Base-by-base conservation (phyloP, 2,113 vertebrate species). In the Chascanopsetta lugubris region DNA sequence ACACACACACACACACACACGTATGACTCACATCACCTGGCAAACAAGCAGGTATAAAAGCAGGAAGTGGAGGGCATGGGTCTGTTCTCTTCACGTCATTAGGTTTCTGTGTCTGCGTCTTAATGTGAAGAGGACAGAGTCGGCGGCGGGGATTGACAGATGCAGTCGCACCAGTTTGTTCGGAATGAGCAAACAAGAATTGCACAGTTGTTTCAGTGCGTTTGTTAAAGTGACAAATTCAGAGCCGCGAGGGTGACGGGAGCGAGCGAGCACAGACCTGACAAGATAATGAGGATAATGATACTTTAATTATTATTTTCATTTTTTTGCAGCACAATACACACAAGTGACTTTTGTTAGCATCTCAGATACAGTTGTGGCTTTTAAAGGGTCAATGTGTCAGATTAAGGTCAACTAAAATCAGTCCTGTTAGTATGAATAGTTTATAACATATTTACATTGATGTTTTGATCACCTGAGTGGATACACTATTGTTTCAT, bases 101-200 rank as follows among this genome's bases (percentile, higher is more conserved):
- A 9, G 9, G 6, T 24, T 5, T 67, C 36, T 26, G 1, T 46
- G 30, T 43, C 45, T 57, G 1, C 1, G 34, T 58, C 13, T 71
- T 13, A 55, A 45, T 17, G 6, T 53, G 54, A 43, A 60, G 48
- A 51, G 32, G 45, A 46, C 18, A 4, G 43, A 72, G 10, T n/a
- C n/a, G 4, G 1, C 20, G 26, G 20, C 29, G 5, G 12, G 20
- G 26, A 30, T 7, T 62, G 67, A 76, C 82, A 84, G 47, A 70
- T 74, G 73, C 17, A 4, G 78, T 74, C 46, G 5, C 55, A 64
- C 80, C 59, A 69, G 85, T 85, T 82, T 65, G 30, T 72, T 1
- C 75, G 17, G 34, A 72, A 84, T 84, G 68, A 78, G 74, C 61
- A n/a, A 5, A 20, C 38, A 42, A 40, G 5, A 61, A 36, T 27